Evolutionary conservation across 2,888 invertebrate species (phyloP), one percentile per base, ranked within the genome.

Genomic region (Parnassius apollo): DNA sequence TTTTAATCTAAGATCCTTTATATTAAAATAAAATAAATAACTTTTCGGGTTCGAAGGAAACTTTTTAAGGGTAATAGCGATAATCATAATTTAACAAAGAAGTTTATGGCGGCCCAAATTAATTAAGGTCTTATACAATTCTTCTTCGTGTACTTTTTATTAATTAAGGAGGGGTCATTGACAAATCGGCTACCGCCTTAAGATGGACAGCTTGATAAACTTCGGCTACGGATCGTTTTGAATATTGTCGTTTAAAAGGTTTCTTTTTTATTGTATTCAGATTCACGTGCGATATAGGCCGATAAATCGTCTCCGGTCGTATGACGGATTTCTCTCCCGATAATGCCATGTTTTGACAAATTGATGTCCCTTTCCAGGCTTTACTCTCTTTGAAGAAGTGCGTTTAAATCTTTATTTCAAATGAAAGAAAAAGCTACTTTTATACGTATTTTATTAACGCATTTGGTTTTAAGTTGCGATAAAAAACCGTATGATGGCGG

Each of bases 331-430:
- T 81, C 77, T 73, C 71, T 75, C 70, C 76, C 69, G 90, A 91
- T 91, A 88, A 80, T 82, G 84, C 83, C 86, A 84, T 75, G 74
- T 81, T 89, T 88, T 91, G 91, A 91, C 88, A 90, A 91, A 91
- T 91, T 80, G 85, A 68, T 66, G 81, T 81, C 80, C 11, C 54
- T 53, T 49, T 57, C 76, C 80, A 71, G 85, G 8, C 8, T 49
- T 49, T 49, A 13, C 9, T 12, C 4, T 50, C 45, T 57, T 57
- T 45, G 55, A 71, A 71, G 57, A 48, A 8, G 18, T 35, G 25
- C 54, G 9, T 48, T 46, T 68, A 65, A 69, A 66, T 52, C 25
- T 42, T 56, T 45, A 57, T 57, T 49, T 35, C 10, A 0, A 35
- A 7, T 35, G 4, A 35, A 35, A 35, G 1, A 35, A 35, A 35